Base-by-base conservation (phyloP, 1,140 invertebrate genomes). In the Drosophila santomea region DNA sequence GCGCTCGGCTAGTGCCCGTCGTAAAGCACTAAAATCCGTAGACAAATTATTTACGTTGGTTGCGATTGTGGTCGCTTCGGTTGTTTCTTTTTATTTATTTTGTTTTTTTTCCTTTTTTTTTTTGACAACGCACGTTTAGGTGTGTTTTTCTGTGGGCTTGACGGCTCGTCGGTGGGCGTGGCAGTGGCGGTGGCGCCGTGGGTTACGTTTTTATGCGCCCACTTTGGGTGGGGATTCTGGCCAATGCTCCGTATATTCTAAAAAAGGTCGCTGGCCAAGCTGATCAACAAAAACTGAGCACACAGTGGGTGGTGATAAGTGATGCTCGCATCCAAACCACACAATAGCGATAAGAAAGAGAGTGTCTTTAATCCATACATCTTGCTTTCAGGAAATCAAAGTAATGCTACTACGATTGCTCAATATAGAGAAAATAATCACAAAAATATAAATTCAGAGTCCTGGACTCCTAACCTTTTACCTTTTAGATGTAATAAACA, bases 1-100 rank as follows among this genome's bases (percentile, higher is more conserved):
- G 74, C 58, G 67, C 74, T 69, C 56, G 39, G 44, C 44, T 69
- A 77, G 74, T 68, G 63, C 74, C 55, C 59, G 48, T 88, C 83
- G 67, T 89, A 88, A 88, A 88, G 84, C 83, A 83, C 80, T 83
- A 89, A 72, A 88, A 77, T 80, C 84, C 83, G 63, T 66, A 77
- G 84, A 88, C 83, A 88, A 88, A 88, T 69, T 76, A 82, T 88
- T 85, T 82, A 63, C 67, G 68, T 58, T 72, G 59, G 57, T 28
- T 28, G 58, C 38, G 32, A 32, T 32, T 32, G 50, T 72, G 60
- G 68, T 78, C 17, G 57, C 43, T 71, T 62, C 50, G 43, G 43
- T 68, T 68, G 47, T 52, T 56, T 43, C n/a, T 43, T 43, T 45
- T 10, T 43, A 36, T 6, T 15, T 43, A 4, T 62, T 41, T 50